Percentiles rank a stretch among this genome's conserved stretches.
These are phyloP conservation scores for Tonatia bakeri DNA, from an alignment of 2,113 vertebrate genomes.

Conservation along the genomic window DNA sequence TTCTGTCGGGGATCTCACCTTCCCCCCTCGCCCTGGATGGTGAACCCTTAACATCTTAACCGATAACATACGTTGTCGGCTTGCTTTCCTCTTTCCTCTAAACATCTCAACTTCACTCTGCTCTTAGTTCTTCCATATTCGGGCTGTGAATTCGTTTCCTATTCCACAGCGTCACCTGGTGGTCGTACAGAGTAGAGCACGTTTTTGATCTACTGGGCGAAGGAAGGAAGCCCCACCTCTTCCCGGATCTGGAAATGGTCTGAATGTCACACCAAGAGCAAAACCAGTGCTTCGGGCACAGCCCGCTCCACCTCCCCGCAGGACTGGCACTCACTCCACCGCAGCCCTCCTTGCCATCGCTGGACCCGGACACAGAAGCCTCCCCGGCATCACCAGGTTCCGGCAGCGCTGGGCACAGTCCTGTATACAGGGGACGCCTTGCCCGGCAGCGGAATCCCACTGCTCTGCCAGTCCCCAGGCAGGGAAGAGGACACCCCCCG, in stretches of 20 bases:
- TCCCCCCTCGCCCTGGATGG: neutral
- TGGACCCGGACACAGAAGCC: neutral
- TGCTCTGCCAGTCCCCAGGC: too few relatives aligned
- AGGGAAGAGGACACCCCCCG: neutral
- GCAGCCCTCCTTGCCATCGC: rapidly evolving
- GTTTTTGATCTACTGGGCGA: rapidly evolving
- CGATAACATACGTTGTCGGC: too few relatives aligned
- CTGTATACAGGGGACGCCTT: rapidly evolving
- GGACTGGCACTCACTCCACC: neutral
- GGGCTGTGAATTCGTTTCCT: slow-evolving; percentile 46
- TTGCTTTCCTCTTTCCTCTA: neutral
- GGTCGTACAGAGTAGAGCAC: slow-evolving; percentile 46
- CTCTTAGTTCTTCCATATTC: rapidly evolving
- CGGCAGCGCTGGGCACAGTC: neutral
- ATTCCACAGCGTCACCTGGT: slow-evolving; percentile 79
- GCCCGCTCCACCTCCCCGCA: rapidly evolving
- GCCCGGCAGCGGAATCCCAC: rapidly evolving
- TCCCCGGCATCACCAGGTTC: neutral
- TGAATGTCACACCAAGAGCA: neutral
- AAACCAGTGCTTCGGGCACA: neutral
- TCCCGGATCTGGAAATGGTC: rapidly evolving
- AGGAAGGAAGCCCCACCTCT: neutral
- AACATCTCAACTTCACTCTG: neutral
- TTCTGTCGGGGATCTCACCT: neutral
- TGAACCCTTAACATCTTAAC: neutral